A percentile compares a stretch with the other conserved stretches of the same genome.
These are phyloP conservation scores for Stegostoma tigrinum DNA, from an alignment of 2,113 vertebrate species.

Conservation along the genomic window DNA sequence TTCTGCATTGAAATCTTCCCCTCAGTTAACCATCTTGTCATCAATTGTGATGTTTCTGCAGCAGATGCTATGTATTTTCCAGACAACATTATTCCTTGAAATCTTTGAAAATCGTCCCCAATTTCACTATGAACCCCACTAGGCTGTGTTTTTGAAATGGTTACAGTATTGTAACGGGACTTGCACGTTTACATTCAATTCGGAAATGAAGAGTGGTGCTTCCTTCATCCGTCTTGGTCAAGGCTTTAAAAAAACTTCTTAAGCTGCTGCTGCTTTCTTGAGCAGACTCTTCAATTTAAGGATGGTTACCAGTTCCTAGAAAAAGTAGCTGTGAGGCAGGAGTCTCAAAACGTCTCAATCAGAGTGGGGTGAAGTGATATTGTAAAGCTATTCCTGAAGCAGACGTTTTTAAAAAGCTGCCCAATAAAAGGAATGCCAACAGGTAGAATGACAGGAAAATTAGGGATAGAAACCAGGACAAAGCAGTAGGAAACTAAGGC, in stretches of 20 bases:
- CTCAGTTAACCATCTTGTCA: neutral
- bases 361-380: too few relatives aligned
- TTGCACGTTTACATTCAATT: neutral
- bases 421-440: too few relatives aligned
- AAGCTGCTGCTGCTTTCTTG: neutral
- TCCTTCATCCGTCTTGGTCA: neutral
- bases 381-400: too few relatives aligned
- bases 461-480: too few relatives aligned
- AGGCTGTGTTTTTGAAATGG: neutral
- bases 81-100: neutral
- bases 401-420: too few relatives aligned
- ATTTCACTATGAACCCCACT: neutral
- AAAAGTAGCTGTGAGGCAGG: too few relatives aligned
- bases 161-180: neutral
- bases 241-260: neutral
- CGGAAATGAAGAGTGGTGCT: neutral
- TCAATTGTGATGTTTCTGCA: neutral
- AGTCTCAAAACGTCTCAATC: too few relatives aligned
- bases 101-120: neutral
- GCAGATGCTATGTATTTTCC: neutral
- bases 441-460: too few relatives aligned
- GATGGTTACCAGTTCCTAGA: neutral
- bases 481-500: too few relatives aligned
- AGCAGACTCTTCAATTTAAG: neutral
- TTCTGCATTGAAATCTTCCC: neutral